Evolutionary conservation across 2,113 vertebrate species (phyloP), one percentile per base, ranked within the genome.

Genomic region (Mola mola): DNA sequence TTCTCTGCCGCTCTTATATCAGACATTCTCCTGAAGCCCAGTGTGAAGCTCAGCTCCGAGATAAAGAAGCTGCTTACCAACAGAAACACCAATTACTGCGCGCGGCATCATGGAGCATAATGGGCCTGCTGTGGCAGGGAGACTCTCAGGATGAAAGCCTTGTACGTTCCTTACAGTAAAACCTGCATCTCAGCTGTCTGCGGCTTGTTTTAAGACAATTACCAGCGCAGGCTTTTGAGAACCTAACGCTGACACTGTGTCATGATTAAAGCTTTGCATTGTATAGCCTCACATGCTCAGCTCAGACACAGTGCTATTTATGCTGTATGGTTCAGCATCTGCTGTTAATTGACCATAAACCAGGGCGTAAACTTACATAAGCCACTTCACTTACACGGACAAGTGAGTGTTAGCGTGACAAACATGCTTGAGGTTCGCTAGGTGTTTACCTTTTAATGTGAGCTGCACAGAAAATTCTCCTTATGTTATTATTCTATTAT

Each of bases 71-170:
- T 72, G 78, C 79, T 79, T 72, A 86, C 75, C 61, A 85, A 81
- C 80, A 84, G 72, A 79, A 79, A 85, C 53, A 60, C 69, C 78
- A 82, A 81, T 87, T 85, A 87, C 82, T 56, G 52, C 60, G 78
- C 63, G 73, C 63, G 56, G 73, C 75, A 75, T 78, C 81, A 72
- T 68, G 76, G 79, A 7, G 53, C 48, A 69, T 82, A 78, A 83
- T 79, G 72, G 78, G 34, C 71, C 78, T 73, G 73, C 80, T 81
- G 76, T 71, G 72, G 76, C 72, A 61, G 21, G 67, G 59, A 80
- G 71, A 69, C 44, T n/a, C 68, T 72, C 62, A 47, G 68, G 74
- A 75, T 85, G 67, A 83, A 85, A 79, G 57, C 49, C 50, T 65
- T 34, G 44, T 51, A 25, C 36, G 51, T 72, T 49, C 61, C 38